phyloP scores from a whole-genome alignment of 2,113 vertebrate genomes.

The Lophura nycthemera region DNA sequence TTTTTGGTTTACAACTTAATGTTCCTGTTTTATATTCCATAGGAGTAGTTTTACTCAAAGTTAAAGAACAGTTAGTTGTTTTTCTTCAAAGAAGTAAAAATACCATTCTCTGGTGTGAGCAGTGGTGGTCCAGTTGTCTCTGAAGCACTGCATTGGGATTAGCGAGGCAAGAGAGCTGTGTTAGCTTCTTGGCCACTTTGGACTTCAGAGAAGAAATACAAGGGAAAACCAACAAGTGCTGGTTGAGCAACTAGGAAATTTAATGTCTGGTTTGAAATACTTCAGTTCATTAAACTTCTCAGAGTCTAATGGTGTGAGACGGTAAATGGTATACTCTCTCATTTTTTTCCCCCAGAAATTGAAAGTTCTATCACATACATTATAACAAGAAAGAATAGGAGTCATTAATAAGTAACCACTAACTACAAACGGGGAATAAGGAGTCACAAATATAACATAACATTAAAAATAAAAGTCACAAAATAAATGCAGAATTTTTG shows the following conservation, averaged over 20 bases:
- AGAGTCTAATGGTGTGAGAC: background rate
- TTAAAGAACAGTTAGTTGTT: background rate
- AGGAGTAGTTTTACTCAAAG: background rate
- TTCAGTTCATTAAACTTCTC: background rate
- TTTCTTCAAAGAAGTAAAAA: background rate
- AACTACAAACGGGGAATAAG: background rate
- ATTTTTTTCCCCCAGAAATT: background rate
- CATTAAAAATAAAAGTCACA: background rate
- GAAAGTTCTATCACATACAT: background rate
- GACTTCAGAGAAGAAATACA: background rate
- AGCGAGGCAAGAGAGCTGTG: background rate
- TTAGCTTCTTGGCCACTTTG: background rate
- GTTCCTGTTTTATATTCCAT: slow-evolving; percentile 3
- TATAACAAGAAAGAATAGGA: background rate
- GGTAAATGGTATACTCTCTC: background rate
- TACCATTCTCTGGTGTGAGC: background rate
- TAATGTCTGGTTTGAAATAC: background rate
- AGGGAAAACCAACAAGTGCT: background rate
- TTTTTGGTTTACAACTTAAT: background rate
- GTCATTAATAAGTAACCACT: background rate
- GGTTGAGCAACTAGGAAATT: background rate
- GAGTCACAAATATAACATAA: background rate
- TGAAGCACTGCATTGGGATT: background rate
- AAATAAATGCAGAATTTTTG: background rate
- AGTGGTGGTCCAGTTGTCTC: background rate